These are phyloP conservation scores for Drosophila repleta DNA, from an alignment of 1,140 invertebrate genomes.

Conservation along the genomic window DNA sequence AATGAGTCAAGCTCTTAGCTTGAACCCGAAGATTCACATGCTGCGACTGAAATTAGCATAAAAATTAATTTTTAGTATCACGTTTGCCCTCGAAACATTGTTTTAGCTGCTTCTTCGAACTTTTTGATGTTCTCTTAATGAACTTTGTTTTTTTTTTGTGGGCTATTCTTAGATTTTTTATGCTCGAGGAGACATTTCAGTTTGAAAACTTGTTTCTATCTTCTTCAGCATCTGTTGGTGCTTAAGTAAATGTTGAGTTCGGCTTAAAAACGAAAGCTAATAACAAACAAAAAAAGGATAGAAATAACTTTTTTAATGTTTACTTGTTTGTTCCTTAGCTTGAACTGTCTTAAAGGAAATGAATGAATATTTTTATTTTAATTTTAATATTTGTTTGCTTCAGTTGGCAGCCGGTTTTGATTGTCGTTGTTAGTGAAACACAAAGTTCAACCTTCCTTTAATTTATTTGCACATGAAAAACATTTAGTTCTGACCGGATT, in stretches of 20 bases:
- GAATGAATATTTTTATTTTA: background rate
- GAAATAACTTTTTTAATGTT: conserved; percentile 4
- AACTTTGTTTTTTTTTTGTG: conserved; percentile 16
- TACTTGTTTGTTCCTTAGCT: background rate
- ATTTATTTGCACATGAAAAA: conserved; percentile 50
- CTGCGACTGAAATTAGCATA: conserved; percentile 50
- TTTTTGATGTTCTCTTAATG: conserved; percentile 26
- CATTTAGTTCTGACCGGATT: conserved; percentile 39
- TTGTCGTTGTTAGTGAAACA: conserved; percentile 26
- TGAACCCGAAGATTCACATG: conserved; percentile 44
- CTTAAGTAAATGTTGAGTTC: conserved; percentile 9
- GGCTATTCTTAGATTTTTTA: conserved; percentile 56
- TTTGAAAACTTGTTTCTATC: conserved; percentile 50
- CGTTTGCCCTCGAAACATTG: conserved; percentile 63
- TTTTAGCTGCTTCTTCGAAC: conserved; percentile 1
- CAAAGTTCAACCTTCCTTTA: conserved; percentile 48
- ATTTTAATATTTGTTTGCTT: conserved; percentile 5
- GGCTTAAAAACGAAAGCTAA: conserved; percentile 50
- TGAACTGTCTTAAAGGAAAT: no score
- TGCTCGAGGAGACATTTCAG: conserved; percentile 35
- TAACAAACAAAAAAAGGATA: conserved; percentile 50
- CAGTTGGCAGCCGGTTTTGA: conserved; percentile 28
- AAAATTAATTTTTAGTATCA: conserved; percentile 65
- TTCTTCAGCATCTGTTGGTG: background rate
- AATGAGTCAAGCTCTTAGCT: background rate